These are phyloP conservation scores for Arvicanthis niloticus DNA, from an alignment of 2,113 vertebrate genomes.

Conservation along the genomic window DNA sequence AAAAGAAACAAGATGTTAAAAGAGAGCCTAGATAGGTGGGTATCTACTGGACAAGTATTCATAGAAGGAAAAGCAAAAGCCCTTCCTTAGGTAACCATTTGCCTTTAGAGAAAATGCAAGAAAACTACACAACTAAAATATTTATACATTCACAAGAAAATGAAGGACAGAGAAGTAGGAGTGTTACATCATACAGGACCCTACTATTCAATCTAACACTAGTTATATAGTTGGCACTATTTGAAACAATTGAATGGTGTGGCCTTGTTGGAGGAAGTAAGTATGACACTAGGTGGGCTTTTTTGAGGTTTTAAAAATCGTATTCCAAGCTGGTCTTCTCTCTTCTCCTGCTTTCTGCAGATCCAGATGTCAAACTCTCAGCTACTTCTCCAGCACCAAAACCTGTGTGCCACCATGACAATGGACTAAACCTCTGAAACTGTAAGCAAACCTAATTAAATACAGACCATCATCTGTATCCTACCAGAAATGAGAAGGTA, in stretches of 20 bases:
- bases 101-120: slow-evolving; percentile 19
- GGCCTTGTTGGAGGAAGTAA: background rate
- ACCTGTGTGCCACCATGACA: background rate
- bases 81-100: background rate
- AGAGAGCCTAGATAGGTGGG: background rate
- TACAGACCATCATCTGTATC: background rate
- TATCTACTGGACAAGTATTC: background rate
- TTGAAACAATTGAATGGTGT: background rate
- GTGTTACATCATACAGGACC: background rate
- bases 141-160: background rate
- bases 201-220: background rate
- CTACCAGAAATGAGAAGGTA: background rate
- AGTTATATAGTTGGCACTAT: background rate
- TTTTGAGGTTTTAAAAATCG: background rate
- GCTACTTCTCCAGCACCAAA: background rate
- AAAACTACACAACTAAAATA: background rate
- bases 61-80: slow-evolving; percentile 23
- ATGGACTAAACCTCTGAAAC: background rate
- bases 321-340: background rate
- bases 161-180: background rate
- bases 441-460: background rate
- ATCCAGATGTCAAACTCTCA: background rate
- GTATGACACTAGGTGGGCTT: background rate
- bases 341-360: background rate
- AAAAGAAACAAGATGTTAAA: background rate